Percentiles rank a stretch among this genome's conserved stretches.
Conservation (phyloP, 53 echinoderm and acorn worm genomes). For the Echinometra lucunter region DNA sequence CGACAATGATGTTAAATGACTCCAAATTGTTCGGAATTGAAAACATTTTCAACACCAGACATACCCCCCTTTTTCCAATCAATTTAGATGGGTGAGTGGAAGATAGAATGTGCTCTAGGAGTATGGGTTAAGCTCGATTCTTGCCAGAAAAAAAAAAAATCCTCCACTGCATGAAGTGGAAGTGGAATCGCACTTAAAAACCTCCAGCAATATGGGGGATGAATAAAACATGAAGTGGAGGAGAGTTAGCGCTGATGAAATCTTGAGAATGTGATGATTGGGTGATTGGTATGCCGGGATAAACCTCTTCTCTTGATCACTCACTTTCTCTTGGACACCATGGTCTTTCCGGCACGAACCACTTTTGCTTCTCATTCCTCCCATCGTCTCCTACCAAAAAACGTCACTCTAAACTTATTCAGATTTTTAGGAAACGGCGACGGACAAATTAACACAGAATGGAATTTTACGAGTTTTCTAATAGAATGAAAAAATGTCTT, state of each 20-base stretch:
- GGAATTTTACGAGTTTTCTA: neutral
- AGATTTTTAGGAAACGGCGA: neutral
- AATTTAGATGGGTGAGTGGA: neutral
- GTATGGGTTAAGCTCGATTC: neutral
- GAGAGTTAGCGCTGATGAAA: constrained; percentile 44
- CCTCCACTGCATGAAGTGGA: constrained; percentile 41
- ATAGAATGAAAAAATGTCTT: neutral
- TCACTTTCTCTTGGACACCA: neutral
- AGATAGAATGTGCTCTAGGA: neutral
- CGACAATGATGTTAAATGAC: constrained; percentile 22
- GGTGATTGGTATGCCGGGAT: constrained; percentile 31
- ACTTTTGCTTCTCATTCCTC: neutral
- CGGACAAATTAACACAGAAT: neutral
- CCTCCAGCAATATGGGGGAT: constrained; percentile 31
- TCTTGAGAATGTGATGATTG: constrained; percentile 32
- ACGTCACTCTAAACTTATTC: neutral
- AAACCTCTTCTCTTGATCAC: constrained; percentile 28
- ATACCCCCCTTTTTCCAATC: constrained; percentile 37
- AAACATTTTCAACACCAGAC: constrained; percentile 22
- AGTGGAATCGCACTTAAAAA: constrained; percentile 46
- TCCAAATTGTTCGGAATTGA: constrained; percentile 27
- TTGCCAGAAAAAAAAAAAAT: neutral
- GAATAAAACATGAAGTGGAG: constrained; percentile 40
- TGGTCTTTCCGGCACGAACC: constrained; percentile 15
- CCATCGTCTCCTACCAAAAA: neutral